These are phyloP conservation scores for Sussaba pulchella DNA, from an alignment of 2,888 invertebrate genomes.

Conservation along the genomic window DNA sequence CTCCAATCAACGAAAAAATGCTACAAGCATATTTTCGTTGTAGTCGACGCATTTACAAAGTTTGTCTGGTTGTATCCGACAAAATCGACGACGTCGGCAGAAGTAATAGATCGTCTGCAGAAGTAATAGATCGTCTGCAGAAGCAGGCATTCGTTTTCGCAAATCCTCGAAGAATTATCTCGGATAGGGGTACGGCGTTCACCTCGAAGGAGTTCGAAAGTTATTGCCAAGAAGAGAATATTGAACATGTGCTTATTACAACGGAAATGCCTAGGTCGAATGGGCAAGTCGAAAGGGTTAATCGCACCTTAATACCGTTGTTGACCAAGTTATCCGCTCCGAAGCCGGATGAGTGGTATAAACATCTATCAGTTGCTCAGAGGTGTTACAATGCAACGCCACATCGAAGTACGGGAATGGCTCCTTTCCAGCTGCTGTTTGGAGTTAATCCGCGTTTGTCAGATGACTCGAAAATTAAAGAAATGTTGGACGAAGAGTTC, in stretches of 20 bases:
- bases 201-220: conserved; percentile 72
- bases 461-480: conserved; percentile 14
- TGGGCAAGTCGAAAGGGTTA: conserved; percentile 29
- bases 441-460: no score
- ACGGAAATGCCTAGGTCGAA: conserved; percentile 29
- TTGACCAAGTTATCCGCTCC: conserved; percentile 42
- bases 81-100: conserved; percentile 72
- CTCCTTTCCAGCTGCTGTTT: conserved; percentile 13
- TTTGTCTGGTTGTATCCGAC: conserved; percentile 75
- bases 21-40: conserved; percentile 58
- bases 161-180: conserved; percentile 78
- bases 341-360: conserved; percentile 34
- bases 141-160: conserved; percentile 79
- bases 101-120: conserved; percentile 77
- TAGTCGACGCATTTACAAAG: conserved; percentile 68
- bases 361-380: background rate
- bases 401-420: conserved; percentile 19
- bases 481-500: conserved; percentile 16
- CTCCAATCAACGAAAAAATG: conserved; percentile 70
- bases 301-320: conserved; percentile 32
- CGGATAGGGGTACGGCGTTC: conserved; percentile 80
- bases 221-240: conserved; percentile 35
- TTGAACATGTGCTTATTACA: conserved; percentile 15
- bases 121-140: no score
- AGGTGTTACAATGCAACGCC: conserved; percentile 18